A percentile compares a stretch with the other conserved stretches of the same genome.
Evolutionary conservation across 2,888 invertebrate genomes (phyloP).

Genomic region (Cephus pygmeus): DNA sequence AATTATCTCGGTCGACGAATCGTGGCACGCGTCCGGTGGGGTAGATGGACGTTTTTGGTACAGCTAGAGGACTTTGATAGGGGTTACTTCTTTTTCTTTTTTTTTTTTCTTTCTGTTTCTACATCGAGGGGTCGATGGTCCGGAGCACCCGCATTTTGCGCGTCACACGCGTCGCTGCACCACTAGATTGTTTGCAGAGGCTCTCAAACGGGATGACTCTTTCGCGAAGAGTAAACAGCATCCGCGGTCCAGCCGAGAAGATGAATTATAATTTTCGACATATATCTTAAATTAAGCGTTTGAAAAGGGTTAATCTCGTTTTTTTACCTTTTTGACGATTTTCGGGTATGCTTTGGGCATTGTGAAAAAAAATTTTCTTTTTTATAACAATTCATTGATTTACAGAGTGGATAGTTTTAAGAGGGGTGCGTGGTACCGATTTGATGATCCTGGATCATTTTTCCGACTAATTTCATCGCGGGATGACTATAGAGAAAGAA

Average conservation of each 20-base stretch:
- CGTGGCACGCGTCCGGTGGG: conserved; percentile 57
- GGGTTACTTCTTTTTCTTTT: conserved; percentile 17
- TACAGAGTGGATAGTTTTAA: not conserved
- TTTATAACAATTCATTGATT: not conserved
- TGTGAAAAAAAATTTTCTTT: not conserved
- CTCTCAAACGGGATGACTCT: conserved; percentile 53
- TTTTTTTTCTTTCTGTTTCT: conserved; percentile 34
- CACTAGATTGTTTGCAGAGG: conserved; percentile 67
- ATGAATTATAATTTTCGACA: not conserved
- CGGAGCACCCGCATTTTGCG: conserved; percentile 65
- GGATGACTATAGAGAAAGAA: conserved; percentile 19
- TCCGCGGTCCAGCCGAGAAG: conserved; percentile 5
- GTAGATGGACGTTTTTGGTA: conserved; percentile 22
- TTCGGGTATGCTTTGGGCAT: not conserved
- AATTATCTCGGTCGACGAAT: conserved; percentile 62
- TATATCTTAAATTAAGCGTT: not conserved
- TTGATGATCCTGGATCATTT: conserved; percentile 13
- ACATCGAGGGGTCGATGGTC: conserved; percentile 58
- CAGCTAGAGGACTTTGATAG: conserved; percentile 9
- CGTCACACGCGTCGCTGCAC: conserved; percentile 66
- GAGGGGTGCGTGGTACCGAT: accelerated
- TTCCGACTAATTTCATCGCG: conserved; percentile 46
- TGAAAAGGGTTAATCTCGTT: not conserved
- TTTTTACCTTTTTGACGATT: not conserved
- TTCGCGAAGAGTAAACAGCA: not conserved